phyloP scores from a whole-genome alignment of 1,140 invertebrate genomes.

The Zelostemma sp. region DNA sequence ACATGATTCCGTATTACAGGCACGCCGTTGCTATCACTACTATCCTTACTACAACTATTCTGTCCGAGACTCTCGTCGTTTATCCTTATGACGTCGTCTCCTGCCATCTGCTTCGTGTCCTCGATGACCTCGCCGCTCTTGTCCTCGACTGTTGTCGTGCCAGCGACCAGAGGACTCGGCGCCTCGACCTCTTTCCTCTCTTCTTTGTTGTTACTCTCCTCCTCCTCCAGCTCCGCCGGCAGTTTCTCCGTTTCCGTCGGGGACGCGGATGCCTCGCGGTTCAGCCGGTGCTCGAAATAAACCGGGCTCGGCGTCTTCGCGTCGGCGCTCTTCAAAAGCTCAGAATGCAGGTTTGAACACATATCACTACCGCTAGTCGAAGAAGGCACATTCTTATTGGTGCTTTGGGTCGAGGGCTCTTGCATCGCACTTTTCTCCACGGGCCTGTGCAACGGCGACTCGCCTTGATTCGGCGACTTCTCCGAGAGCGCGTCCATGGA shows the following conservation, averaged over 20 bases:
- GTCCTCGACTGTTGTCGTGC: constrained; percentile 40
- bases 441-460: constrained; percentile 71
- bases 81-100: constrained; percentile 52
- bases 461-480: constrained; percentile 89
- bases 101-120: constrained; percentile 4
- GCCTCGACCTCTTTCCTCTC: constrained; percentile 25
- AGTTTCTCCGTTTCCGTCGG: constrained; percentile 15
- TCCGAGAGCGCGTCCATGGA: constrained; percentile 94
- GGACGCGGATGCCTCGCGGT: constrained; percentile 11
- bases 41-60: constrained; percentile 55
- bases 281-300: constrained; percentile 21
- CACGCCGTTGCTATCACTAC: constrained; percentile 62
- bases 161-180: constrained; percentile 48
- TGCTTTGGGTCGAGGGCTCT: constrained; percentile 53
- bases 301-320: constrained; percentile 54
- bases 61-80: constrained; percentile 54
- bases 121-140: background rate
- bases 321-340: constrained; percentile 59
- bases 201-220: constrained; percentile 25
- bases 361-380: constrained; percentile 68
- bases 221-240: constrained; percentile 21
- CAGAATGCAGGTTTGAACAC: constrained; percentile 67
- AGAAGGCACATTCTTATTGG: constrained; percentile 70
- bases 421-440: constrained; percentile 54
- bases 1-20: constrained; percentile 67